These are phyloP conservation scores for Poeciliopsis turrubarensis DNA, from an alignment of 2,113 vertebrate genomes.

Conservation along the genomic window DNA sequence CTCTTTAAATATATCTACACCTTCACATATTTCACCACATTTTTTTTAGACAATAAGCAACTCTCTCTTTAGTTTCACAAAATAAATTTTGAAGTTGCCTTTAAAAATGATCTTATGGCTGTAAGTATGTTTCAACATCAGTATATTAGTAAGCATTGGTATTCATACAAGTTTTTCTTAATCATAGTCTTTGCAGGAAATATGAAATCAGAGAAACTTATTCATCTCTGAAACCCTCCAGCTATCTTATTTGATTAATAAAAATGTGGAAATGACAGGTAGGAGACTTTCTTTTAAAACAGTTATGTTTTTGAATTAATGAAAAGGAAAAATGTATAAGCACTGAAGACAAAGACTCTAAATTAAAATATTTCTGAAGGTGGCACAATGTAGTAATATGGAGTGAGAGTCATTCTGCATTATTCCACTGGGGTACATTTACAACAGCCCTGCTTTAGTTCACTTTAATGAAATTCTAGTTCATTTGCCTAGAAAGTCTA, in stretches of 20 bases:
- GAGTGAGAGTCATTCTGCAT: not conserved
- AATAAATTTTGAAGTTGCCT: not conserved
- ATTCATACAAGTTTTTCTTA: not conserved
- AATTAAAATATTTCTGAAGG: not conserved
- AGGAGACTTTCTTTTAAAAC: not conserved
- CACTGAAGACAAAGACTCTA: not conserved
- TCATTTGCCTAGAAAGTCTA: too few relatives aligned
- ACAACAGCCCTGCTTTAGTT: too few relatives aligned
- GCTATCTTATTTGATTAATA: not conserved
- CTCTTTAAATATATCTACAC: slow-evolving; percentile 2
- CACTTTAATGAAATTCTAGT: too few relatives aligned
- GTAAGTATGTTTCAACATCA: not conserved
- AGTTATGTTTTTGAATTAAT: not conserved
- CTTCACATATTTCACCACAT: not conserved
- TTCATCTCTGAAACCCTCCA: not conserved
- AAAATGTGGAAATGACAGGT: not conserved
- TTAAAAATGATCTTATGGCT: not conserved
- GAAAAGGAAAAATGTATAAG: too few relatives aligned
- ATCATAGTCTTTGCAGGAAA: not conserved
- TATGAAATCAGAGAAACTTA: not conserved
- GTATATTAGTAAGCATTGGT: not conserved
- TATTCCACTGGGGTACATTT: not conserved
- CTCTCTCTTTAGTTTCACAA: not conserved
- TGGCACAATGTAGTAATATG: not conserved
- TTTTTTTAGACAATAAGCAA: not conserved